Percentiles rank a stretch among this genome's conserved stretches.
Conservation (phyloP, 2,113 vertebrate genomes). For the Girardinichthys multiradiatus region DNA sequence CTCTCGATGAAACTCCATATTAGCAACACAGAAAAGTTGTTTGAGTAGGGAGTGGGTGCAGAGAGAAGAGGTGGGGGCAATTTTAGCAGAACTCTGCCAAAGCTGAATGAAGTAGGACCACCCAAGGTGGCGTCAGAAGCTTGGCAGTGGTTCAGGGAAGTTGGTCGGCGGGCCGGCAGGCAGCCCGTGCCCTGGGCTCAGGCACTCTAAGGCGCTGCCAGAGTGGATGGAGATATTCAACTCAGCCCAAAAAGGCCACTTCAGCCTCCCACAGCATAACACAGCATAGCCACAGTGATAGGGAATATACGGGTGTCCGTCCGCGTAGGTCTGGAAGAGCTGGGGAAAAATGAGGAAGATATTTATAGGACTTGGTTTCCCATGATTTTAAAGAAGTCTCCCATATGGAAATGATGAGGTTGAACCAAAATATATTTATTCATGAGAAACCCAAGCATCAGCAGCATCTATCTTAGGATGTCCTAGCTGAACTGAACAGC, state of each 20-base stretch:
- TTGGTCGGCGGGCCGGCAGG: slow-evolving; percentile 65
- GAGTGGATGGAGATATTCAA: slow-evolving; percentile 70
- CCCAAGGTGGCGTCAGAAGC: slow-evolving; percentile 81
- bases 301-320: slow-evolving; percentile 38
- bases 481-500: slow-evolving; percentile 19
- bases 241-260: slow-evolving; percentile 77
- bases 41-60: slow-evolving; percentile 61
- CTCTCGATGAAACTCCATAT: slow-evolving; percentile 68
- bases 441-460: slow-evolving; percentile 57
- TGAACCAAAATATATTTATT: slow-evolving; percentile 67
- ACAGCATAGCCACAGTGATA: slow-evolving; percentile 67
- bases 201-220: slow-evolving; percentile 75
- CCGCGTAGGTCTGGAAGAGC: slow-evolving; percentile 52
- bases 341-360: slow-evolving; percentile 51
- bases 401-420: slow-evolving; percentile 65
- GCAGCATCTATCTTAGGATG: slow-evolving; percentile 53
- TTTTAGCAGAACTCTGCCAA: slow-evolving; percentile 64
- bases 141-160: slow-evolving; percentile 77
- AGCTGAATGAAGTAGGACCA: slow-evolving; percentile 80
- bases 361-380: slow-evolving; percentile 69
- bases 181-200: slow-evolving; percentile 68
- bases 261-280: slow-evolving; percentile 75
- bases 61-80: slow-evolving; percentile 39
- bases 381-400: slow-evolving; percentile 59
- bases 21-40: slow-evolving; percentile 75